Percentiles rank a stretch among this genome's conserved stretches.
These are phyloP conservation scores for Pelodytes ibericus DNA, from an alignment of 2,797 vertebrate species.

Conservation along the genomic window DNA sequence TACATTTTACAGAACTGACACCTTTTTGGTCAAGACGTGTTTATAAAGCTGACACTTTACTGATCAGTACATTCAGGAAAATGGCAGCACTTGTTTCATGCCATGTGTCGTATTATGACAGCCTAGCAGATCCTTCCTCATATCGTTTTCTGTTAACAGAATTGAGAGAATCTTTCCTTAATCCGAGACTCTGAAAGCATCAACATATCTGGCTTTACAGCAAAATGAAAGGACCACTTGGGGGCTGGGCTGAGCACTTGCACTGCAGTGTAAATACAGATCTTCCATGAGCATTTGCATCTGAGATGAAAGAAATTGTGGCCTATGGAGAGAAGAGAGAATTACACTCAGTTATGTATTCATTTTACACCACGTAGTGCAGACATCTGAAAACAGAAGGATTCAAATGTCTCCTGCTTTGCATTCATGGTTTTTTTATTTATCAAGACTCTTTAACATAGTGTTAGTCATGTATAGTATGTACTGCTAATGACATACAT, in stretches of 20 bases:
- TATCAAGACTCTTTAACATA: too few relatives aligned
- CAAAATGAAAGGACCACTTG: slow-evolving; percentile 43
- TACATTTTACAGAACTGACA: too few relatives aligned
- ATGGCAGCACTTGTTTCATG: not conserved
- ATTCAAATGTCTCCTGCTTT: too few relatives aligned
- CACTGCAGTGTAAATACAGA: slow-evolving; percentile 51
- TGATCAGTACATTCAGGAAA: too few relatives aligned
- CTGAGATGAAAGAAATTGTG: slow-evolving; percentile 44
- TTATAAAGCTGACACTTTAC: too few relatives aligned
- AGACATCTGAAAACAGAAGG: slow-evolving; percentile 26
- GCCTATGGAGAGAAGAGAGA: slow-evolving; percentile 46
- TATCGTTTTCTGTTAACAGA: slow-evolving; percentile 42
- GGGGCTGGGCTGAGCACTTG: slow-evolving; percentile 34
- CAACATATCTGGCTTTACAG: slow-evolving; percentile 40
- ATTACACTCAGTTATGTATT: slow-evolving; percentile 46
- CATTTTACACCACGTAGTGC: slow-evolving; percentile 41
- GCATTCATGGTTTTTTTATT: too few relatives aligned
- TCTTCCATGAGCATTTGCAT: slow-evolving; percentile 47
- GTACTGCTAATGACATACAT: too few relatives aligned
- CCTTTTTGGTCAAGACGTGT: too few relatives aligned
- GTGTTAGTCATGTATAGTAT: too few relatives aligned
- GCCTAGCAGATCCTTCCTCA: slow-evolving; percentile 1
- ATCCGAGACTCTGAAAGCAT: slow-evolving; percentile 39
- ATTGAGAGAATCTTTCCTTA: slow-evolving; percentile 27
- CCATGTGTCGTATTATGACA: not conserved